Base-by-base conservation (phyloP, 2,888 invertebrate genomes). In the Eupelmus urozonus region DNA sequence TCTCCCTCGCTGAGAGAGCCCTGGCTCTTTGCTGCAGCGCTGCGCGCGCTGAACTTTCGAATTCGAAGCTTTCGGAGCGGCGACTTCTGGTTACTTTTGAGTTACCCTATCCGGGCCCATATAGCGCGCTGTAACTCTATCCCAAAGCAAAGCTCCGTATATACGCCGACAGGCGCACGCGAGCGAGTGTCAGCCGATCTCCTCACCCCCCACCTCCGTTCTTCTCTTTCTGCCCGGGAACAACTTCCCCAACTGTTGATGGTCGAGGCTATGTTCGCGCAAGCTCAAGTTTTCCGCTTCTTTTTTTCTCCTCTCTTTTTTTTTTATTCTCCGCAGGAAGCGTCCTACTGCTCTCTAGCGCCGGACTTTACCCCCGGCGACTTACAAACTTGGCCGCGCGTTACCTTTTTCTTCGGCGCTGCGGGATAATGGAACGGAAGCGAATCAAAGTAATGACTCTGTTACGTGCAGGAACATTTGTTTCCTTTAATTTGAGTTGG, bases 81-180 rank as follows among this genome's bases (percentile, higher is more conserved):
- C 62, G 69, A 69, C 62, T 73, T 63, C 69, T 42, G 67, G 81
- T 76, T 74, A 75, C 79, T 79, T 79, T 79, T 76, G 71, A 79
- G 75, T 76, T 23, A 78, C 69, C 70, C 59, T 71, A 77, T 69
- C 66, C 55, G 27, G 40, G 13, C 76, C 59, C 20, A 2, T 29
- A n/a, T n/a, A n/a, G n/a, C n/a, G n/a, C n/a, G n/a, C 34, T 70
- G 77, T 66, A 73, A 76, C 66, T 65, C 73, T 65, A 69, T 60
- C 76, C 70, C 34, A 66, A 65, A 63, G 78, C 70, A n/a, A 63
- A 55, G 11, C 55, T 63, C 23, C 63, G 27, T 4, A n/a, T n/a
- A n/a, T n/a, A n/a, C n/a, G n/a, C n/a, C n/a, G n/a, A n/a, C n/a
- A n/a, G n/a, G n/a, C 16, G 25, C 42, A 16, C 45, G 45, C 34